Percentiles rank a stretch among this genome's conserved stretches.
These are phyloP conservation scores for Blennius ocellaris DNA, from an alignment of 2,113 vertebrate genomes.

Conservation along the genomic window DNA sequence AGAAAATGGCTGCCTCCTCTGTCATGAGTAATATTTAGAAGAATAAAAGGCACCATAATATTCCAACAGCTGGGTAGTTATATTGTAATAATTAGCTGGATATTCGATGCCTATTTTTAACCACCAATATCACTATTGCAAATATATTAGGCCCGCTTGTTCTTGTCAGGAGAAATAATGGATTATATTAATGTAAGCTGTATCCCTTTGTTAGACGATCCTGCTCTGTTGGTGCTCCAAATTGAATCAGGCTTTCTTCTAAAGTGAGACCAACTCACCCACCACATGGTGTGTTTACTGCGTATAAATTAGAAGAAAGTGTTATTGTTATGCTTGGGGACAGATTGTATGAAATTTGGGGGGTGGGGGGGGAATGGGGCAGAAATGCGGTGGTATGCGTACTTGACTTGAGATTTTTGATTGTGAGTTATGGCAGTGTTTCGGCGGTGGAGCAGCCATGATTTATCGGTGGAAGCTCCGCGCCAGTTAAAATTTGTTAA, in stretches of 20 bases:
- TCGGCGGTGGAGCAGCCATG: slow-evolving; percentile 56
- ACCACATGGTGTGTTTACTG: neutral
- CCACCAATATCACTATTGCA: neutral
- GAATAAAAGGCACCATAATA: too few species aligned
- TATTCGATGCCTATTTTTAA: neutral
- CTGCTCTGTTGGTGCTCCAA: neutral
- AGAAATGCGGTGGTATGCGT: slow-evolving; percentile 28
- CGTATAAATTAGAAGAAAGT: slow-evolving; percentile 24
- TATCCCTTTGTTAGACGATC: neutral
- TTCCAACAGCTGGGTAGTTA: too few species aligned
- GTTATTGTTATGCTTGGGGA: slow-evolving; percentile 9
- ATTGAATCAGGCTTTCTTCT: neutral
- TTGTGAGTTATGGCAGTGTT: slow-evolving; percentile 63
- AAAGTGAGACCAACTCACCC: slow-evolving; percentile 13
- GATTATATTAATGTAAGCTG: neutral
- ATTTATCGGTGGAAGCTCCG: slow-evolving; percentile 67
- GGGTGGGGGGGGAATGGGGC: slow-evolving; percentile 11
- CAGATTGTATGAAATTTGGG: slow-evolving; percentile 3
- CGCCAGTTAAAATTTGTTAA: slow-evolving; percentile 81
- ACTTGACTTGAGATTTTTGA: slow-evolving; percentile 67
- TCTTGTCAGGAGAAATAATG: neutral
- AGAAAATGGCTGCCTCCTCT: too few species aligned
- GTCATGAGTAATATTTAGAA: too few species aligned
- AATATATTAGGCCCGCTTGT: neutral
- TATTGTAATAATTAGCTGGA: too few species aligned